Percentiles rank a stretch among this genome's conserved stretches.
These are phyloP conservation scores for Rhinichthys klamathensis DNA, from an alignment of 2,113 vertebrate species.

Conservation along the genomic window DNA sequence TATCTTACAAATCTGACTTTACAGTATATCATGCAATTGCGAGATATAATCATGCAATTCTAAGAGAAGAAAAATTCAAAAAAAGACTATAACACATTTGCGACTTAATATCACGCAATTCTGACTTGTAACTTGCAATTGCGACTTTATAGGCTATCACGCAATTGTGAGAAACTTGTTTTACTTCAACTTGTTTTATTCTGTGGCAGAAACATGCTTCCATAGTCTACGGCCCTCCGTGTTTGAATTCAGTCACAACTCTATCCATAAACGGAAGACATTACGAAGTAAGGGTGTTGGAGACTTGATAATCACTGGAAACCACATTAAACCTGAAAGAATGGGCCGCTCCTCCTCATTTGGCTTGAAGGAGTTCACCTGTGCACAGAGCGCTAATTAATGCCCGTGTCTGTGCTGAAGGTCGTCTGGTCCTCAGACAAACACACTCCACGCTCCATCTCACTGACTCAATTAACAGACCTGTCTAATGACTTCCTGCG, in stretches of 20 bases:
- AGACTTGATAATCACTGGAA: constrained; percentile 53
- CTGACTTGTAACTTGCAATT: too few relatives aligned
- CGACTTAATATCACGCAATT: too few relatives aligned
- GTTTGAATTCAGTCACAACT: constrained; percentile 50
- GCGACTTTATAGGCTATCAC: too few relatives aligned
- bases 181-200: too few relatives aligned
- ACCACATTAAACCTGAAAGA: constrained; percentile 51
- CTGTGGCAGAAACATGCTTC: too few relatives aligned
- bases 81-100: too few relatives aligned
- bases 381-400: constrained; percentile 57
- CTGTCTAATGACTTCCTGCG: constrained; percentile 57
- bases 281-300: constrained; percentile 41
- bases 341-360: constrained; percentile 48
- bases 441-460: constrained; percentile 56
- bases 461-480: constrained; percentile 65
- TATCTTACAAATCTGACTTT: too few relatives aligned
- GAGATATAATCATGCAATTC: too few relatives aligned
- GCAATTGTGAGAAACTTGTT: too few relatives aligned
- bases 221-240: background rate
- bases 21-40: too few relatives aligned
- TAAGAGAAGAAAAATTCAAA: too few relatives aligned
- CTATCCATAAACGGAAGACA: constrained; percentile 50
- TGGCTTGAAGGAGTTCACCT: constrained; percentile 57
- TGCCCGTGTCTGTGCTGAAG: constrained; percentile 61
- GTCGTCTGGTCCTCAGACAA: constrained; percentile 65